phyloP scores from a whole-genome alignment of 2,113 vertebrate species.

The Podiceps cristatus region DNA sequence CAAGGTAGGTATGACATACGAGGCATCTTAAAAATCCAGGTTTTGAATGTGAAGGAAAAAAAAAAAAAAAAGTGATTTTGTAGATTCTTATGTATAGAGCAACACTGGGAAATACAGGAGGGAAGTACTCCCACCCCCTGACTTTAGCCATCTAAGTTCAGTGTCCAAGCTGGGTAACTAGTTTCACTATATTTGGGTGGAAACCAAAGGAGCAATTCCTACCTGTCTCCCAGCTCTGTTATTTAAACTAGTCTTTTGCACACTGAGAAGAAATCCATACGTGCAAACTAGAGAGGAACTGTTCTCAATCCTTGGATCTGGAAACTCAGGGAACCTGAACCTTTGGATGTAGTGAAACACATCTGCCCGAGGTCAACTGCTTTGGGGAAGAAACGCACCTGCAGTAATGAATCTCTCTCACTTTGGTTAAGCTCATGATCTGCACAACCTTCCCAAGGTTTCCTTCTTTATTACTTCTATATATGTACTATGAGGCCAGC shows the following conservation, averaged over 20 bases:
- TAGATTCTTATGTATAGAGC: background rate
- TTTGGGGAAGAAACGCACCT: background rate
- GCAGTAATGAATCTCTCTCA: background rate
- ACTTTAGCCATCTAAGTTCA: background rate
- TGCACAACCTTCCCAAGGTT: background rate
- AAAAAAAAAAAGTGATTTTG: background rate
- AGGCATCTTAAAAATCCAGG: background rate
- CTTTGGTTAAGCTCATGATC: background rate
- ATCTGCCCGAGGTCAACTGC: background rate
- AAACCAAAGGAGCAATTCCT: background rate
- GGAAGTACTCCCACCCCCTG: background rate
- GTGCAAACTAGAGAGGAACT: background rate
- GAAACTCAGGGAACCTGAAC: background rate
- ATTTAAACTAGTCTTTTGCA: background rate
- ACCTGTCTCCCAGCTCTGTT: background rate
- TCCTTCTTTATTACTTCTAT: background rate
- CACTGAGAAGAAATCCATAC: background rate
- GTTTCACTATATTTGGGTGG: background rate
- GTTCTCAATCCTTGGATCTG: background rate
- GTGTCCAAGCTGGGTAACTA: background rate
- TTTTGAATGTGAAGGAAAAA: background rate
- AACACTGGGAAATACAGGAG: background rate
- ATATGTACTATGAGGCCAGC: too few relatives aligned
- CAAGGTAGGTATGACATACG: background rate
- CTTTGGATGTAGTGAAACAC: background rate